Evolutionary conservation across 2,797 vertebrate genomes (phyloP).

Genomic region (Hapalemur alaotrensis): DNA sequence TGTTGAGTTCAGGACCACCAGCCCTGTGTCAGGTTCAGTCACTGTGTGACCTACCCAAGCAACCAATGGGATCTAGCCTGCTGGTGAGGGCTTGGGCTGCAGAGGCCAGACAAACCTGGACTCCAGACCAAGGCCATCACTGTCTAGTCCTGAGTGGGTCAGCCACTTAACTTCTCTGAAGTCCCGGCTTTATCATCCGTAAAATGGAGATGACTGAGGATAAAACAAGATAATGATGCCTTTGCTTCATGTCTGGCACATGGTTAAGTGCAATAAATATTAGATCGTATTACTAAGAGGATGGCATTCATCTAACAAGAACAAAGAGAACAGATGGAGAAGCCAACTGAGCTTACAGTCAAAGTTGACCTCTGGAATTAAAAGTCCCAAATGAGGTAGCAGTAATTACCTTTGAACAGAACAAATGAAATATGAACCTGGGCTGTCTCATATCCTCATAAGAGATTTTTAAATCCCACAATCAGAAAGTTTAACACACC

Average conservation of each 20-base stretch:
- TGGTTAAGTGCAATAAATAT: background rate
- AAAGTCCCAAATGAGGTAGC: background rate
- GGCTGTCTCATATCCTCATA: background rate
- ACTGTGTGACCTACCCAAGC: background rate
- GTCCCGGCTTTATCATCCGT: background rate
- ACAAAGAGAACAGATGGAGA: slow-evolving; percentile 19
- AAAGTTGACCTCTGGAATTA: background rate
- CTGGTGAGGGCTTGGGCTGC: background rate
- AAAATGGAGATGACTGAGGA: background rate
- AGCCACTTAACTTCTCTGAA: background rate
- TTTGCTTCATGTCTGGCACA: background rate
- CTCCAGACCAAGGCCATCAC: background rate
- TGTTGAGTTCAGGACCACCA: background rate
- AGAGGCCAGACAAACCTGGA: background rate
- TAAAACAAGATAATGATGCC: background rate
- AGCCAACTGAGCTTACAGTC: background rate
- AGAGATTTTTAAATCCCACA: background rate
- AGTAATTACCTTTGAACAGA: background rate
- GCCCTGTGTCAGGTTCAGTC: background rate
- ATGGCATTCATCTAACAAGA: slow-evolving; percentile 3
- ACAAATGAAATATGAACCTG: background rate
- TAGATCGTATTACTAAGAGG: background rate
- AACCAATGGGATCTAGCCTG: background rate
- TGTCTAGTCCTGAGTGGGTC: background rate
- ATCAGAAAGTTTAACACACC: background rate